Percentiles rank a stretch among this genome's conserved stretches.
These are phyloP conservation scores for Panagrolaimus sp. DNA, from an alignment of 1,140 invertebrate species.

Conservation along the genomic window DNA sequence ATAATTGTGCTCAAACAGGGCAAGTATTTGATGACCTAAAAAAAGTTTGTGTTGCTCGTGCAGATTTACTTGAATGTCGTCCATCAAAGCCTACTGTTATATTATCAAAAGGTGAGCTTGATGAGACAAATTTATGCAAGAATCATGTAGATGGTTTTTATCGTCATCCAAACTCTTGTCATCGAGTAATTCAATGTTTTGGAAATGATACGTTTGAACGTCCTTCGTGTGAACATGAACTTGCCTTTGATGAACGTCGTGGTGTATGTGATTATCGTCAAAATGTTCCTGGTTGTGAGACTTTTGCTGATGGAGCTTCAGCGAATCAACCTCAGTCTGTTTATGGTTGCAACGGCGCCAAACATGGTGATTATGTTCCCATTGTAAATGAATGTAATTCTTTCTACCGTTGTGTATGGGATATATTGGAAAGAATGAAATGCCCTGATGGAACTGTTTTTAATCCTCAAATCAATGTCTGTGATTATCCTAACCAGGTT, in stretches of 20 bases:
- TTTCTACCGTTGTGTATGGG: constrained; percentile 26
- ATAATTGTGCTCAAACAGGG: too few relatives aligned
- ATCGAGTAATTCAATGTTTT: constrained; percentile 25
- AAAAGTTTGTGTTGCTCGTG: neutral
- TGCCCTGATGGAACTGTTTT: constrained; percentile 27
- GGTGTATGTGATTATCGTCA: constrained; percentile 18
- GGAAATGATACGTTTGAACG: constrained; percentile 9
- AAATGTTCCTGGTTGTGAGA: constrained; percentile 14
- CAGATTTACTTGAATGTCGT: neutral
- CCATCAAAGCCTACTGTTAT: neutral
- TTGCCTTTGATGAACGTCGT: neutral
- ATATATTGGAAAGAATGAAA: constrained; percentile 15
- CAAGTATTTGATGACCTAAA: too few relatives aligned
- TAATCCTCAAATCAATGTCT: constrained; percentile 20
- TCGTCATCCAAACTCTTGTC: constrained; percentile 19
- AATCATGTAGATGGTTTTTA: constrained; percentile 21
- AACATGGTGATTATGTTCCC: constrained; percentile 21
- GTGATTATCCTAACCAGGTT: constrained; percentile 24
- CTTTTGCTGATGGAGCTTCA: neutral
- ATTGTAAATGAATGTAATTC: constrained; percentile 10
- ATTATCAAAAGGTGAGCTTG: too few relatives aligned
- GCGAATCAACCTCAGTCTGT: neutral
- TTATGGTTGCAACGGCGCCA: neutral
- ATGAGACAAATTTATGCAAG: constrained; percentile 7
- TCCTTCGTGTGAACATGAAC: neutral